Base-by-base conservation (phyloP, 1,140 invertebrate genomes). In the Drosophila eugracilis region DNA sequence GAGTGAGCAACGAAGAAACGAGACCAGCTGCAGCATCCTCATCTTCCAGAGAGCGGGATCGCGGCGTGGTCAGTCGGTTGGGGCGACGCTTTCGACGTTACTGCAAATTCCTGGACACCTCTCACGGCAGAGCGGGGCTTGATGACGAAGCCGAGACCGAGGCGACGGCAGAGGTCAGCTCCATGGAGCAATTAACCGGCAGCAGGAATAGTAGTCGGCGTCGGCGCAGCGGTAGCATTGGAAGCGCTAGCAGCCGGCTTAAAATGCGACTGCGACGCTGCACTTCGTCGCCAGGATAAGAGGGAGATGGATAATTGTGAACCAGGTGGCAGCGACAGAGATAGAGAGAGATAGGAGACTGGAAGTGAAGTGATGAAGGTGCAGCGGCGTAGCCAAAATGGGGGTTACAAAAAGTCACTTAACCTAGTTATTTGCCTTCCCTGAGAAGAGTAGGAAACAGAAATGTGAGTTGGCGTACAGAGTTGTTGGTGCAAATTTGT, bases 221-320 rank as follows among this genome's bases (percentile, higher is more conserved):
- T 50, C 75, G 76, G 21, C 83, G 81, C 32, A 79, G 81, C 73
- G 80, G 67, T 50, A 84, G 71, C 36, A 75, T 75, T 37, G 60
- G 73, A 15, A 75, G 81, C 42, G 74, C 70, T 41, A 70, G 63
- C 15, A 88, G 63, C 44, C 81, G 83, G 9, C 32, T 88, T 9
- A 86, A 81, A 63, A 55, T 88, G 81, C 83, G 81, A 22, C 47
- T 86, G 19, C 62, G 77, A 24, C 83, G 81, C 12, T 77, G 63
- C 26, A 88, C 69, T 36, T 86, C 81, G 19, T 88, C 81, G 15
- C 81, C 81, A 21, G 81, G 78, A 19, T 86, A 88, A 24, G 55
- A 57, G 49, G 12, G 49, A 26, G 15, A 30, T 26, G 54, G 34
- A n/a, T 37, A 19, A 37, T 59, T 26, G 19, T 15, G 12, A 58